A percentile compares a stretch with the other conserved stretches of the same genome.
phyloP scores from a whole-genome alignment of 2,113 vertebrate species.

The Morone chrysops region DNA sequence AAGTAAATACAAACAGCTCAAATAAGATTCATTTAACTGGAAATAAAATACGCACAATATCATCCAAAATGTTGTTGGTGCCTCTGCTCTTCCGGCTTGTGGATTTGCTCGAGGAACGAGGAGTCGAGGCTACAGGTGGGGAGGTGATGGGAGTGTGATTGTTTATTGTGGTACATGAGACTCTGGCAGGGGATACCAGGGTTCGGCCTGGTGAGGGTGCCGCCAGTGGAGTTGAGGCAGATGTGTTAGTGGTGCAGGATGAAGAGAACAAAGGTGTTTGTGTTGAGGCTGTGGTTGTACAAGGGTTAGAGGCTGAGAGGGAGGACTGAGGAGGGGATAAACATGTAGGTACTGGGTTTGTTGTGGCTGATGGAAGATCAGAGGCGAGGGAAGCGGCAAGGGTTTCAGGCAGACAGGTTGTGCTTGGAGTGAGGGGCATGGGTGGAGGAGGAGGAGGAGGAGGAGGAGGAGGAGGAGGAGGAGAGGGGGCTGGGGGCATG shows the following conservation, averaged over 20 bases:
- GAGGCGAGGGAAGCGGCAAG: constrained; percentile 45
- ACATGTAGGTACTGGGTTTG: constrained; percentile 52
- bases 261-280: constrained; percentile 74
- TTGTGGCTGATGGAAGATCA: constrained; percentile 74
- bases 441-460: constrained; percentile 39
- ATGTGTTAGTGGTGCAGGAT: constrained; percentile 42
- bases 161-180: constrained; percentile 34
- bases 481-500: constrained; percentile 28
- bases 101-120: constrained; percentile 84
- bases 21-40: neutral
- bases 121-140: constrained; percentile 47
- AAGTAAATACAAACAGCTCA: neutral
- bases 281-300: constrained; percentile 67
- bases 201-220: constrained; percentile 28
- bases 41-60: constrained; percentile 86
- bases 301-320: constrained; percentile 54
- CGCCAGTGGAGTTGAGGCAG: constrained; percentile 37
- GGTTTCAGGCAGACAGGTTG: constrained; percentile 58
- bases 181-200: constrained; percentile 23
- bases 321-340: constrained; percentile 53
- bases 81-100: constrained; percentile 87
- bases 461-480: constrained; percentile 32
- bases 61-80: constrained; percentile 90
- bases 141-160: constrained; percentile 38
- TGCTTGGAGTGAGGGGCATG: constrained; percentile 53